These are phyloP conservation scores for Dendrocopos noguchii DNA, from an alignment of 2,113 vertebrate species.

Conservation along the genomic window DNA sequence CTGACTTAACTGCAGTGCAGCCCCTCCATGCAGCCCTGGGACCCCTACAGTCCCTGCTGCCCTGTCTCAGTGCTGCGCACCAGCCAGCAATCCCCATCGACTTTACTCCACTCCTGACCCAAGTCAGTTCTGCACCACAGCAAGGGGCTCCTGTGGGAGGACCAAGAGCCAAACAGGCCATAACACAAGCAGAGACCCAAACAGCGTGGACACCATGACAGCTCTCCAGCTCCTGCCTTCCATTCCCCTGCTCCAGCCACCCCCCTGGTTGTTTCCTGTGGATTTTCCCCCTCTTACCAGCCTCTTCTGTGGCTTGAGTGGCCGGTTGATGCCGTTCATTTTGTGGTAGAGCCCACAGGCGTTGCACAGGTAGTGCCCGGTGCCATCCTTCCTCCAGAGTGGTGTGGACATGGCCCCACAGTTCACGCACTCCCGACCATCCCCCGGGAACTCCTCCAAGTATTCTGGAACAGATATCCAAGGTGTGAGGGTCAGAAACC, in stretches of 20 bases:
- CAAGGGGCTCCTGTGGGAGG: neutral
- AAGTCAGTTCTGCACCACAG: rapidly evolving
- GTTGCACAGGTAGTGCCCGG: constrained; percentile 97
- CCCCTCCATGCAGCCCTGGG: neutral
- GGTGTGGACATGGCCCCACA: constrained; percentile 97
- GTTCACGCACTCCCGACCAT: constrained; percentile 96
- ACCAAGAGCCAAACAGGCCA: neutral
- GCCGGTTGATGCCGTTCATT: constrained; percentile 97
- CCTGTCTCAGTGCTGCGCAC: neutral
- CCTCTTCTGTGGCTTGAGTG: constrained; percentile 93
- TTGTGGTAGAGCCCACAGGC: constrained; percentile 98
- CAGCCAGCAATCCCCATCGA: neutral
- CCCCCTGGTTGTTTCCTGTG: rapidly evolving
- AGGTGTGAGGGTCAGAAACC: rapidly evolving
- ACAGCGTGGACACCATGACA: rapidly evolving
- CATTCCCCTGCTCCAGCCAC: neutral
- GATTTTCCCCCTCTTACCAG: constrained; percentile 81
- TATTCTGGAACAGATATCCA: constrained; percentile 74
- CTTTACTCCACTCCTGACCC: neutral
- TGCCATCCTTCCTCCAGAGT: constrained; percentile 95
- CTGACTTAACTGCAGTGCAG: rapidly evolving
- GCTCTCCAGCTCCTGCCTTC: neutral
- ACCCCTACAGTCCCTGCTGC: neutral
- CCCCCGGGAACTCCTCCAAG: constrained; percentile 86
- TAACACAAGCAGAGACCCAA: neutral